Conservation (phyloP, 2,888 invertebrate species). For the Drosophila mimica region DNA sequence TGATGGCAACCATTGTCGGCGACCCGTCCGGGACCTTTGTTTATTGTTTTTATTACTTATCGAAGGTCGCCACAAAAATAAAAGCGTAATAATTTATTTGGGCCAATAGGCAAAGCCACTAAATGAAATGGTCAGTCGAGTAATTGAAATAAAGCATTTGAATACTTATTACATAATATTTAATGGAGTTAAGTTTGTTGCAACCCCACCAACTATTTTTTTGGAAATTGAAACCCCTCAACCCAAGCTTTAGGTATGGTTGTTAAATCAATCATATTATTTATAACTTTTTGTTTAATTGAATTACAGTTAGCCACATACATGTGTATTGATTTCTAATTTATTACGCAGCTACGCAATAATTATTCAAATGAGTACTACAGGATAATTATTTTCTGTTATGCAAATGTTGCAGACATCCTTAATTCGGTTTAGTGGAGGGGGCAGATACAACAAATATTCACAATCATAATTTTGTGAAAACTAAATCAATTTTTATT, state of each 20-base stretch:
- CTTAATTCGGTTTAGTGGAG: not conserved
- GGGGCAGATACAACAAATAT: not conserved
- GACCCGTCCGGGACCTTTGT: conserved; percentile 23
- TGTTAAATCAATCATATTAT: not conserved
- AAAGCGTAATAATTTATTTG: conserved; percentile 37
- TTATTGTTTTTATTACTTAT: conserved; percentile 38
- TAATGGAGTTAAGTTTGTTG: not conserved
- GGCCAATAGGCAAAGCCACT: conserved; percentile 16
- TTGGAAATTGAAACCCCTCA: too few relatives aligned
- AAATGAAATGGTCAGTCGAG: conserved; percentile 10
- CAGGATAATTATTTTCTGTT: not conserved
- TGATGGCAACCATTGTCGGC: conserved; percentile 29
- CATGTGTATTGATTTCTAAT: not conserved
- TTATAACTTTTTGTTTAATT: conserved; percentile 5
- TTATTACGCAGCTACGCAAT: not conserved
- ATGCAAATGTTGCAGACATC: not conserved
- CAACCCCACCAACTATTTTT: conserved; percentile 15
- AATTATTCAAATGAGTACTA: not conserved
- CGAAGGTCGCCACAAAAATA: conserved; percentile 37
- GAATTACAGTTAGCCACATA: not conserved
- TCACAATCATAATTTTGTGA: not conserved
- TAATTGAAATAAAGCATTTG: conserved; percentile 18
- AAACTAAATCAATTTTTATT: not conserved
- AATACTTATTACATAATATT: conserved; percentile 5
- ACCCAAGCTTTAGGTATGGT: conserved; percentile 11